These are phyloP conservation scores for Zenarchopterus dispar DNA, from an alignment of 2,797 vertebrate species.

Conservation along the genomic window DNA sequence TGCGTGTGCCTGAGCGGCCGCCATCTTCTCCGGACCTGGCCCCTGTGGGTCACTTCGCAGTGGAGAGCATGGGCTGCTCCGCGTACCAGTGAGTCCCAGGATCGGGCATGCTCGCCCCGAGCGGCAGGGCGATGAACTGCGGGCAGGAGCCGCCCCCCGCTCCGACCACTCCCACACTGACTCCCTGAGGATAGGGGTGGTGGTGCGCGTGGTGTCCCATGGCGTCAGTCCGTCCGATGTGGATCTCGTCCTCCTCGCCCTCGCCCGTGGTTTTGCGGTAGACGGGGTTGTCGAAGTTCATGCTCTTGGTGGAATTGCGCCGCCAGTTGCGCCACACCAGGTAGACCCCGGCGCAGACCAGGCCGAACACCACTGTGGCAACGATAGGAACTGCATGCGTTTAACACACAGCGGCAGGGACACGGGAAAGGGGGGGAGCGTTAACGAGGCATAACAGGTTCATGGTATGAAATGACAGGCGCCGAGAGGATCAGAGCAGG, in stretches of 20 bases:
- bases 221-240: conserved; percentile 90
- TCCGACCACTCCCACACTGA: conserved; percentile 82
- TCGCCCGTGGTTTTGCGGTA: conserved; percentile 94
- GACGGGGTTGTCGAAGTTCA: conserved; percentile 99
- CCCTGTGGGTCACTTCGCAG: conserved; percentile 72
- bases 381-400: conserved; percentile 85
- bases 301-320: conserved; percentile 97
- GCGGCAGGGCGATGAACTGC: conserved; percentile 83
- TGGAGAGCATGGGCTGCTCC: conserved; percentile 82
- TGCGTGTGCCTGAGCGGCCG: conserved; percentile 64
- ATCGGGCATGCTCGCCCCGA: conserved; percentile 81
- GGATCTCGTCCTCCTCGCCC: conserved; percentile 95
- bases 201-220: conserved; percentile 82
- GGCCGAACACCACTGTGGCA: conserved; percentile 89
- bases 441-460: conserved; percentile 75
- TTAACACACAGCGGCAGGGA: conserved; percentile 81
- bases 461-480: conserved; percentile 68
- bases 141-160: conserved; percentile 76
- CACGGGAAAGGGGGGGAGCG: conserved; percentile 64
- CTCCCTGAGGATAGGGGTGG: conserved; percentile 83
- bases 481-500: conserved; percentile 48
- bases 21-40: conserved; percentile 35
- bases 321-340: conserved; percentile 97
- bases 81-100: conserved; percentile 85
- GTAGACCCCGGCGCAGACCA: conserved; percentile 91